These are phyloP conservation scores for Hypotaenidia philippensis DNA, from an alignment of 2,797 vertebrate species.

Conservation along the genomic window DNA sequence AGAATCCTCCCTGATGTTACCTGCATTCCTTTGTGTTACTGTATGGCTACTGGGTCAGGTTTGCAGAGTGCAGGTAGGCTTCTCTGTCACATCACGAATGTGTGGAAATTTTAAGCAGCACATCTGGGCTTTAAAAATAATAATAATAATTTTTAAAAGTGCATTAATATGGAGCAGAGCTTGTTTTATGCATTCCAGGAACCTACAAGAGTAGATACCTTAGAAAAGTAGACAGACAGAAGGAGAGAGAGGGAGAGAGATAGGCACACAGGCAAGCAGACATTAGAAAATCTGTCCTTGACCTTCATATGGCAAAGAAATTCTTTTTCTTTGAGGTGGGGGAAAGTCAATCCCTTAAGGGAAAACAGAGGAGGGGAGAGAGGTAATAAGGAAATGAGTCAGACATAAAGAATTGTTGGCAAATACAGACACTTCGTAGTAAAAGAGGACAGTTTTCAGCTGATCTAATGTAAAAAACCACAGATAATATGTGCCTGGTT, in stretches of 20 bases:
- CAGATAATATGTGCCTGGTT: constrained; percentile 52
- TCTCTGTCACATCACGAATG: background rate
- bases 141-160: background rate
- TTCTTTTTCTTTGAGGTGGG: constrained; percentile 77
- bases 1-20: background rate
- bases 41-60: background rate
- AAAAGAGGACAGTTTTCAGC: constrained; percentile 48
- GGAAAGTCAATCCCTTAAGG: constrained; percentile 78
- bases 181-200: background rate
- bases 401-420: constrained; percentile 78
- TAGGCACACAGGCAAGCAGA: constrained; percentile 10
- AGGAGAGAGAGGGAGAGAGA: background rate
- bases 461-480: constrained; percentile 51
- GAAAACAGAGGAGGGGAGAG: constrained; percentile 67
- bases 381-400: constrained; percentile 81
- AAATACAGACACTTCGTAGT: constrained; percentile 51
- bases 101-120: background rate
- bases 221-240: background rate
- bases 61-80: background rate
- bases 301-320: constrained; percentile 78
- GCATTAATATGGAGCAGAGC: background rate
- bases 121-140: background rate
- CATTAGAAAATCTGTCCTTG: constrained; percentile 77
- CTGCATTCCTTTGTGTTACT: background rate
- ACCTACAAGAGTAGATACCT: background rate